Conservation (phyloP, 2,888 invertebrate genomes). For the Sinhomidia bicolor region DNA sequence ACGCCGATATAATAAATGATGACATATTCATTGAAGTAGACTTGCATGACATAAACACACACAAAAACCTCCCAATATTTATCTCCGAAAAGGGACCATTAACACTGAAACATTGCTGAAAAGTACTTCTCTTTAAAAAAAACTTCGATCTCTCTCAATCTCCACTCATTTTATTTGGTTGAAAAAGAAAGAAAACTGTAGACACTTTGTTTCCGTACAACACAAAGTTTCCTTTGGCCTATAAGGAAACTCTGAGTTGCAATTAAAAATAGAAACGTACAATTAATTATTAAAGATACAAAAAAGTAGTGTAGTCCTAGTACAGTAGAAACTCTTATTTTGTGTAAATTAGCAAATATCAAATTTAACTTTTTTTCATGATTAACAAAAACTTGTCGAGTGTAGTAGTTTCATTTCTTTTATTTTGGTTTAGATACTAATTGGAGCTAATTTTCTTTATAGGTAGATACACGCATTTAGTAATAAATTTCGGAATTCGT, state of each 20-base stretch:
- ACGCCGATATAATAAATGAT: not conserved
- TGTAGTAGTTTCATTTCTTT: too few relatives aligned
- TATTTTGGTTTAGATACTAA: too few relatives aligned
- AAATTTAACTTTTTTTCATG: too few relatives aligned
- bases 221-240: not conserved
- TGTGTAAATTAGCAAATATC: too few relatives aligned
- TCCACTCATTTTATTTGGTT: constrained; percentile 26
- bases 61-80: not conserved
- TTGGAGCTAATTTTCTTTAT: too few relatives aligned
- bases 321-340: too few relatives aligned
- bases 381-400: too few relatives aligned
- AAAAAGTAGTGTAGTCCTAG: too few relatives aligned
- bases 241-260: not conserved
- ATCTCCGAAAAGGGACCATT: constrained; percentile 60
- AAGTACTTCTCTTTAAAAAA: constrained; percentile 41
- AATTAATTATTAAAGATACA: too few relatives aligned
- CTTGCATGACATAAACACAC: not conserved
- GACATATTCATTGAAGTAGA: not conserved
- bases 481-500: too few relatives aligned
- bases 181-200: constrained; percentile 10
- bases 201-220: not conserved
- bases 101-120: constrained; percentile 36
- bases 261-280: too few relatives aligned
- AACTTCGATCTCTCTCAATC: constrained; percentile 61
- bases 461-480: too few relatives aligned